Conservation (phyloP, 2,113 vertebrate species). For the Dicrurus megarhynchus region DNA sequence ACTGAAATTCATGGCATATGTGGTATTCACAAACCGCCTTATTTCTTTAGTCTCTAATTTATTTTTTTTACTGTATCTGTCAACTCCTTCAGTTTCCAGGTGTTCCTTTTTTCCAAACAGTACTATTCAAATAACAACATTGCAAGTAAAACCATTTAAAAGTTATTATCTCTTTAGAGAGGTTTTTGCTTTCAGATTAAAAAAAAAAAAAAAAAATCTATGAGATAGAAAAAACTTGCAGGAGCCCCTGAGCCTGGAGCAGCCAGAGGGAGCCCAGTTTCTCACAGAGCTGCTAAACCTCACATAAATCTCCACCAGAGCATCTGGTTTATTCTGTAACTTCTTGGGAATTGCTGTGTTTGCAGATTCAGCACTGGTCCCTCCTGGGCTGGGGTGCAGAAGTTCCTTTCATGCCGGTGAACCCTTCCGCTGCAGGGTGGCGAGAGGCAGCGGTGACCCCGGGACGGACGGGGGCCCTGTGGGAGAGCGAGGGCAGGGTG, state of each 20-base stretch:
- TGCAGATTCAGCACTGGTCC: not conserved
- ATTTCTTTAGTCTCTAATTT: not conserved
- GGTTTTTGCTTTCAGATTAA: not conserved
- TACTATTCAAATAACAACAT: not conserved
- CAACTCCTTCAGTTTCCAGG: not conserved
- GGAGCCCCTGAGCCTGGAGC: not conserved
- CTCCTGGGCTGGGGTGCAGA: not conserved
- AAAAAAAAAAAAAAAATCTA: not conserved
- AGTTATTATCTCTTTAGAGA: not conserved
- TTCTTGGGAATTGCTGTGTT: not conserved
- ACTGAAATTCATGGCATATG: slow-evolving; percentile 36
- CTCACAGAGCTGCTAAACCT: not conserved
- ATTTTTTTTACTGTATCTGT: not conserved
- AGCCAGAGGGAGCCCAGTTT: not conserved
- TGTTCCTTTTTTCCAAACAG: not conserved
- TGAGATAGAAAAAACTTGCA: not conserved
- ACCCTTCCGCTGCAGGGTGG: not conserved
- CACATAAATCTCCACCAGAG: not conserved
- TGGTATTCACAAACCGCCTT: slow-evolving; percentile 14
- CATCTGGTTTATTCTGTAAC: not conserved
- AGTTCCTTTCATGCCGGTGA: not conserved
- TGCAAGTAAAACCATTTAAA: not conserved
- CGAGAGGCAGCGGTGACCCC: accelerated
- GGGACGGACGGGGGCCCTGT: not conserved
- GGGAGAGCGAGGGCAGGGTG: not conserved